Evolutionary conservation across 2,113 vertebrate genomes (phyloP).

Genomic region (Chaetorhynchus papuensis): DNA sequence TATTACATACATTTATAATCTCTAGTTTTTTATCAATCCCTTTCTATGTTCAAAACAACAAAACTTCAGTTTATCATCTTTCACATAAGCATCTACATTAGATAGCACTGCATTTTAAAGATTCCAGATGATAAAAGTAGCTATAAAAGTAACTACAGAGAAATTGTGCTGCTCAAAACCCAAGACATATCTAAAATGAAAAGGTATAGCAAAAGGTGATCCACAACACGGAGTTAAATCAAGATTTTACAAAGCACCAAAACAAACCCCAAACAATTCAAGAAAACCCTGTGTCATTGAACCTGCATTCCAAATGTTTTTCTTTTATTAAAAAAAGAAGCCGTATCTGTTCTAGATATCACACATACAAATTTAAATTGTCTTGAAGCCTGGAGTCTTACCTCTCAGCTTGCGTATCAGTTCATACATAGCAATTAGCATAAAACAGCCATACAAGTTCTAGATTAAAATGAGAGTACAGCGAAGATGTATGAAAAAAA

Average conservation of each 20-base stretch:
- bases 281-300: not conserved
- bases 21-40: not conserved
- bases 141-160: not conserved
- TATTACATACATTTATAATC: not conserved
- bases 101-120: not conserved
- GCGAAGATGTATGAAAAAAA: not conserved
- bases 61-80: not conserved
- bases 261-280: not conserved
- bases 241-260: not conserved
- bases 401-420: not conserved
- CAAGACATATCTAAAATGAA: not conserved
- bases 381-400: not conserved
- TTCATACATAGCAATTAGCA: not conserved
- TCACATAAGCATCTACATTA: not conserved
- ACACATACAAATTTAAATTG: not conserved
- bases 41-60: not conserved
- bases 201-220: not conserved
- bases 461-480: not conserved
- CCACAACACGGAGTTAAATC: not conserved
- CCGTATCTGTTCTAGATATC: not conserved
- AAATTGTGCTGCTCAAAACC: not conserved
- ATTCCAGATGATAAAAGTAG: not conserved
- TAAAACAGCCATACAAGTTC: not conserved
- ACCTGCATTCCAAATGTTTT: not conserved
- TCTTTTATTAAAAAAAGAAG: not conserved